A percentile compares a stretch with the other conserved stretches of the same genome.
Evolutionary conservation across 2,797 vertebrate genomes (phyloP).

Genomic region (Luscinia luscinia): DNA sequence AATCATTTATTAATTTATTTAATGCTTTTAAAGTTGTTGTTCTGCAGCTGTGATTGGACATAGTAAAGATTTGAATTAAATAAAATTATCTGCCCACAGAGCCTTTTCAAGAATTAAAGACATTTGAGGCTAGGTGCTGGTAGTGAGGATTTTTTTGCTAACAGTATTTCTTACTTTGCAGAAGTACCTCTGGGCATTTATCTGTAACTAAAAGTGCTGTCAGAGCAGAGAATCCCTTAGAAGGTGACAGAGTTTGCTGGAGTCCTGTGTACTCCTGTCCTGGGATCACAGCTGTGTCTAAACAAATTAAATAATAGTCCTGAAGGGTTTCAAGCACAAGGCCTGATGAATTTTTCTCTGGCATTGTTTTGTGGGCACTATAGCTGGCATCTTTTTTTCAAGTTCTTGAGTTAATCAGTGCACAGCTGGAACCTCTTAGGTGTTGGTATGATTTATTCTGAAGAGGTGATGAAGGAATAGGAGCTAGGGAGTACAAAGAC

Average conservation of each 20-base stretch:
- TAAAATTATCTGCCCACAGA: background rate
- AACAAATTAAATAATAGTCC: background rate
- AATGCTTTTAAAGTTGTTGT: background rate
- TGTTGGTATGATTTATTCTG: background rate
- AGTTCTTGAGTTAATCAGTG: background rate
- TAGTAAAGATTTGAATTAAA: background rate
- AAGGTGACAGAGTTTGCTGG: background rate
- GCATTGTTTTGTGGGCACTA: background rate
- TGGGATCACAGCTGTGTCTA: background rate
- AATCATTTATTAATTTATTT: background rate
- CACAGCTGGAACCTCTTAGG: background rate
- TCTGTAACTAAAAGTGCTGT: background rate
- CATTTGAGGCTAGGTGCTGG: background rate
- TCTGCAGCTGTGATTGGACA: background rate
- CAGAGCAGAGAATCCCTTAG: background rate
- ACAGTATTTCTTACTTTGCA: background rate
- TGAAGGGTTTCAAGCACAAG: background rate
- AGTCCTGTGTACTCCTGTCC: background rate
- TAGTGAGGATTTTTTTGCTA: background rate
- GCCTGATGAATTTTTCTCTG: background rate
- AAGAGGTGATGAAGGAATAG: background rate
- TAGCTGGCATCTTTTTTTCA: background rate
- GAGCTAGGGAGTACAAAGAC: background rate
- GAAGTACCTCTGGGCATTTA: background rate
- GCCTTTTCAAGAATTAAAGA: background rate